Conservation (phyloP, 2,113 vertebrate genomes). For the Meriones unguiculatus region DNA sequence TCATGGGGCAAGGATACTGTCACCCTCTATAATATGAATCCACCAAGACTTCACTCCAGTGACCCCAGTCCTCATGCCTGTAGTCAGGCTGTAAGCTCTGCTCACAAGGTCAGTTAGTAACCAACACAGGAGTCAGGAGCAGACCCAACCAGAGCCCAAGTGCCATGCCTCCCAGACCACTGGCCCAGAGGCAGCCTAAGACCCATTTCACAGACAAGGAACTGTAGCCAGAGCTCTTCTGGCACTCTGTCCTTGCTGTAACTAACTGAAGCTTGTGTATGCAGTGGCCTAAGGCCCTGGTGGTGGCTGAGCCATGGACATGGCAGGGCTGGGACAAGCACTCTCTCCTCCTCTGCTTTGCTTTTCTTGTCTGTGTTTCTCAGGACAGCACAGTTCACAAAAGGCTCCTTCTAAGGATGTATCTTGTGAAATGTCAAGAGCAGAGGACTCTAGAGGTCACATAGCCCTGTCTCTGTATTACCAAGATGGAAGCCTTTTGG, state of each 20-base stretch:
- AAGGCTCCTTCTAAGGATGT: not conserved
- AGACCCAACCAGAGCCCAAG: not conserved
- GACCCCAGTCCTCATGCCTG: not conserved
- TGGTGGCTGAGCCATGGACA: not conserved
- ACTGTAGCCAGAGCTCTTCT: not conserved
- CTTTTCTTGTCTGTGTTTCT: not conserved
- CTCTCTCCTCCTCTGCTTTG: not conserved
- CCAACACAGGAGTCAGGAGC: no score
- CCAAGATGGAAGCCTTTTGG: not conserved
- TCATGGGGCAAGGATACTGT: not conserved
- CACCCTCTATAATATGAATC: not conserved
- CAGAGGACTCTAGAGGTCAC: not conserved
- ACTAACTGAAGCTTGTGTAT: not conserved
- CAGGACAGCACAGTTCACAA: not conserved
- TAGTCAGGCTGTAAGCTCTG: not conserved
- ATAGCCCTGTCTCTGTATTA: not conserved
- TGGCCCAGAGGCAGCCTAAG: not conserved
- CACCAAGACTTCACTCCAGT: conserved; percentile 39
- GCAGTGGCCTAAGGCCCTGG: not conserved
- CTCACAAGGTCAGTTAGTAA: not conserved
- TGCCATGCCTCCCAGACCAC: not conserved
- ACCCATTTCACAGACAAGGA: not conserved
- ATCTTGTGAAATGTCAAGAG: not conserved
- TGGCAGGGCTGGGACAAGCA: not conserved
- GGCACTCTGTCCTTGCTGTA: not conserved